These are phyloP conservation scores for Taenaris catops DNA, from an alignment of 2,888 invertebrate genomes.

Conservation along the genomic window DNA sequence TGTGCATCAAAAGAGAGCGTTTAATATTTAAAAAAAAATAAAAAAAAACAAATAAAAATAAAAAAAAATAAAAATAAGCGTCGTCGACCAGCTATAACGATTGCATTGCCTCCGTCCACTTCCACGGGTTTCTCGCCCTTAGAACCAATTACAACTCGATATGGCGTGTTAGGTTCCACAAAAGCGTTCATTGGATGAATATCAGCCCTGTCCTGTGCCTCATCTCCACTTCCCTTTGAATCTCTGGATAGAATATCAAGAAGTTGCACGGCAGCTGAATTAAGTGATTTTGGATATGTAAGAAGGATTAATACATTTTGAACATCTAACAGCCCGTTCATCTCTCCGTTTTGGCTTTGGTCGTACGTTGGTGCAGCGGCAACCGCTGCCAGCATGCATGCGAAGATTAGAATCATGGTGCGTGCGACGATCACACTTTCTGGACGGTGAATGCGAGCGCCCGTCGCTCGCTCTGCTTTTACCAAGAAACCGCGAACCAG, in stretches of 20 bases:
- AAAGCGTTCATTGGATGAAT: slow-evolving; percentile 72
- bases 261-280: slow-evolving; percentile 30
- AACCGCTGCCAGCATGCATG: slow-evolving; percentile 42
- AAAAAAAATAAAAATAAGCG: no score
- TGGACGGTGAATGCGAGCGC: slow-evolving; percentile 50
- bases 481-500: slow-evolving; percentile 57
- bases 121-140: slow-evolving; percentile 36
- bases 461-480: slow-evolving; percentile 62
- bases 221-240: slow-evolving; percentile 25
- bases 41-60: no score
- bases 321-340: slow-evolving; percentile 86
- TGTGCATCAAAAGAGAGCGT: no score
- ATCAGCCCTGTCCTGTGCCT: slow-evolving; percentile 57
- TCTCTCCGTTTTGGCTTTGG: slow-evolving; percentile 88
- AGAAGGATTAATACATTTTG: slow-evolving; percentile 86
- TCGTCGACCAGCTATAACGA: slow-evolving; percentile 53
- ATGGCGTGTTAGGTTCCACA: slow-evolving; percentile 84
- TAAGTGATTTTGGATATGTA: slow-evolving; percentile 73
- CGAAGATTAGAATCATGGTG: slow-evolving; percentile 47
- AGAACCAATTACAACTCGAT: slow-evolving; percentile 82
- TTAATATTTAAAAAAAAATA: no score
- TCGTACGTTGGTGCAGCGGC: slow-evolving; percentile 72
- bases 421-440: slow-evolving; percentile 49
- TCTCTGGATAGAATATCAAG: slow-evolving; percentile 32
- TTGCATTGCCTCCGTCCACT: slow-evolving; percentile 37